Percentiles rank a stretch among this genome's conserved stretches.
Evolutionary conservation across 2,113 vertebrate genomes (phyloP).

Genomic region (Ceyx margarethae): DNA sequence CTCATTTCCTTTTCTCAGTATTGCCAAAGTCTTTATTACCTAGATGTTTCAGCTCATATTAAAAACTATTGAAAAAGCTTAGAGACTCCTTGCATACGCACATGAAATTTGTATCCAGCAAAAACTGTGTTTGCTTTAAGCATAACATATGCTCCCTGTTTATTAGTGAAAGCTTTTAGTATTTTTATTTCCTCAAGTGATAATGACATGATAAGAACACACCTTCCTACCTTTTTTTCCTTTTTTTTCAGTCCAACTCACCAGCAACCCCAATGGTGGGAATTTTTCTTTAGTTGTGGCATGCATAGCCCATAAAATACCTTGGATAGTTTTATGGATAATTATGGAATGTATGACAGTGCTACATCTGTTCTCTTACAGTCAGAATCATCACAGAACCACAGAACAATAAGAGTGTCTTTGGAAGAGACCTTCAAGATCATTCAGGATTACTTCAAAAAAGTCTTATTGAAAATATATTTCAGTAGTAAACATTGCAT

Average conservation of each 20-base stretch:
- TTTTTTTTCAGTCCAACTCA: neutral
- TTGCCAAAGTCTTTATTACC: conserved; percentile 12
- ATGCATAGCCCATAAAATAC: neutral
- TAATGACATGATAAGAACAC: neutral
- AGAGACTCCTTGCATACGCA: neutral
- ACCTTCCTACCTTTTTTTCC: neutral
- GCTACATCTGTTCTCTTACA: neutral
- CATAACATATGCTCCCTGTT: neutral
- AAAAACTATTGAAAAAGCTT: conserved; percentile 7
- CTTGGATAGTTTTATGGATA: neutral
- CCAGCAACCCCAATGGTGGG: neutral
- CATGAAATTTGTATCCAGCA: neutral
- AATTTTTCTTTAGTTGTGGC: neutral
- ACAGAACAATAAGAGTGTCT: no score
- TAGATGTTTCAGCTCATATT: neutral
- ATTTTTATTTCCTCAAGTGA: neutral
- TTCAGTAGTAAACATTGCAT: neutral
- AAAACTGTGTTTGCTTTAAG: neutral
- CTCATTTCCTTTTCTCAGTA: neutral
- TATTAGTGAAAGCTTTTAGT: neutral
- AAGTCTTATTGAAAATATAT: neutral
- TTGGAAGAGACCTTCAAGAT: no score
- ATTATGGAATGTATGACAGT: neutral
- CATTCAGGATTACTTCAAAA: neutral
- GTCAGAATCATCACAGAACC: neutral